Evolutionary conservation across 1,140 invertebrate species (phyloP).

Genomic region (Drosophila repletoides): DNA sequence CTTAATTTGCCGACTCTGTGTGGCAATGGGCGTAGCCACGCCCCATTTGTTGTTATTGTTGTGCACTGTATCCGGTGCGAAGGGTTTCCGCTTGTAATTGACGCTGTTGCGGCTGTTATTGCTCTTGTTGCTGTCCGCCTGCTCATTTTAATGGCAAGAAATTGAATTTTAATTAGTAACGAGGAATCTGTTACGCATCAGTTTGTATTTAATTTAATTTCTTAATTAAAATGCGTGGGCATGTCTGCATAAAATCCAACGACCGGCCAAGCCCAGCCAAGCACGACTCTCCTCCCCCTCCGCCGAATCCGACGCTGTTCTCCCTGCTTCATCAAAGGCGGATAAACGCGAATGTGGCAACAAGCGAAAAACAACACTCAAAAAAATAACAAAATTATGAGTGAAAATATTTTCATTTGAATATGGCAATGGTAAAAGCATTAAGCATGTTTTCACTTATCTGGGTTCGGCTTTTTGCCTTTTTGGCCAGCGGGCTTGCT

Average conservation of each 20-base stretch:
- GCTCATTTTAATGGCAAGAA: slow-evolving; percentile 79
- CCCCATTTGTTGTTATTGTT: slow-evolving; percentile 22
- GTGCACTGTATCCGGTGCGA: slow-evolving; percentile 35
- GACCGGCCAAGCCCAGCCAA: slow-evolving; percentile 29
- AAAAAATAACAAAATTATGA: slow-evolving; percentile 7
- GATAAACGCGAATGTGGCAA: neutral
- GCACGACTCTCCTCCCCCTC: neutral
- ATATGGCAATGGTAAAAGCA: neutral
- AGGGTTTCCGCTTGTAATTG: slow-evolving; percentile 68
- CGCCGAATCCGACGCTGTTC: neutral
- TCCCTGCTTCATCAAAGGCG: slow-evolving; percentile 17
- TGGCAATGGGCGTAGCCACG: slow-evolving; percentile 36
- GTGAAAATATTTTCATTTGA: neutral
- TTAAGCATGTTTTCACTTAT: neutral
- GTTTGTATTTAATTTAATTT: slow-evolving; percentile 81
- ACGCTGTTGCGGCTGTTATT: slow-evolving; percentile 49
- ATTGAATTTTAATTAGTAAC: slow-evolving; percentile 81
- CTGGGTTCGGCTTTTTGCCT: neutral
- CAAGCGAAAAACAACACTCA: neutral
- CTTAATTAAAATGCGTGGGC: slow-evolving; percentile 78
- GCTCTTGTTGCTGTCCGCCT: slow-evolving; percentile 15
- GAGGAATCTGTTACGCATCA: slow-evolving; percentile 80
- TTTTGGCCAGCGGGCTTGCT: neutral
- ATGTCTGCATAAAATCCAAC: slow-evolving; percentile 74
- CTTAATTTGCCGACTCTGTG: slow-evolving; percentile 65